These are phyloP conservation scores for Coenonympha arcania DNA, from an alignment of 2,888 invertebrate species.

Conservation along the genomic window DNA sequence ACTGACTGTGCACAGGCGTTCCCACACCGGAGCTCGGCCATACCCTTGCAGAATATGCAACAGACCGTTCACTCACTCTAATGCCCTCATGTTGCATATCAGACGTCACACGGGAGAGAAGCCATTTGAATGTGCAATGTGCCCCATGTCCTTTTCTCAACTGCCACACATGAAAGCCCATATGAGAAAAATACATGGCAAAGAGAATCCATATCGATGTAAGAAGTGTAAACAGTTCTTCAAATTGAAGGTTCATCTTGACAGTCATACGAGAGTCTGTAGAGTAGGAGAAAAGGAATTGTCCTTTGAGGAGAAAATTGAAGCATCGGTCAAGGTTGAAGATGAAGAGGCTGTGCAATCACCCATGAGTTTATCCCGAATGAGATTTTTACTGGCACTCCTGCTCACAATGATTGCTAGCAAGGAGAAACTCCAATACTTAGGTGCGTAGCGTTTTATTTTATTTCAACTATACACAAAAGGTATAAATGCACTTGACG, in stretches of 20 bases:
- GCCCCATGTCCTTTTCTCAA: conserved; percentile 84
- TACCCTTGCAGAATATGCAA: conserved; percentile 87
- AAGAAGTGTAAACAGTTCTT: conserved; percentile 81
- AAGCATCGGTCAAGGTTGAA: conserved; percentile 44
- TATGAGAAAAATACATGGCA: conserved; percentile 88
- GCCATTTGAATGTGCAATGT: conserved; percentile 82
- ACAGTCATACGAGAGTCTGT: conserved; percentile 76
- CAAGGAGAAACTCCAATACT: conserved; percentile 82
- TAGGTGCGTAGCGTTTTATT: conserved; percentile 78
- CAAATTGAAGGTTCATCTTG: conserved; percentile 82
- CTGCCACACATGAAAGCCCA: conserved; percentile 91
- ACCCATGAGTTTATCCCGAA: conserved; percentile 79
- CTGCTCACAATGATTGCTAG: conserved; percentile 87
- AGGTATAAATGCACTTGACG: conserved; percentile 38
- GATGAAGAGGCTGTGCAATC: conserved; percentile 56
- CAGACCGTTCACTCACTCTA: conserved; percentile 87
- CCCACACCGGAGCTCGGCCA: conserved; percentile 88
- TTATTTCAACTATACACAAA: conserved; percentile 38
- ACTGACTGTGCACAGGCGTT: conserved; percentile 85
- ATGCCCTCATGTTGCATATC: conserved; percentile 87
- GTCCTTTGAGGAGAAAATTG: conserved; percentile 43
- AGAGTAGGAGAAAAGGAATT: conserved; percentile 40
- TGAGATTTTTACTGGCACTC: conserved; percentile 86
- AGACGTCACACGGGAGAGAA: conserved; percentile 89
- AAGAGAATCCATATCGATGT: conserved; percentile 85